Evolutionary conservation across 2,797 vertebrate species (phyloP), one percentile per base, ranked within the genome.

Genomic region (Erpetoichthys calabaricus): DNA sequence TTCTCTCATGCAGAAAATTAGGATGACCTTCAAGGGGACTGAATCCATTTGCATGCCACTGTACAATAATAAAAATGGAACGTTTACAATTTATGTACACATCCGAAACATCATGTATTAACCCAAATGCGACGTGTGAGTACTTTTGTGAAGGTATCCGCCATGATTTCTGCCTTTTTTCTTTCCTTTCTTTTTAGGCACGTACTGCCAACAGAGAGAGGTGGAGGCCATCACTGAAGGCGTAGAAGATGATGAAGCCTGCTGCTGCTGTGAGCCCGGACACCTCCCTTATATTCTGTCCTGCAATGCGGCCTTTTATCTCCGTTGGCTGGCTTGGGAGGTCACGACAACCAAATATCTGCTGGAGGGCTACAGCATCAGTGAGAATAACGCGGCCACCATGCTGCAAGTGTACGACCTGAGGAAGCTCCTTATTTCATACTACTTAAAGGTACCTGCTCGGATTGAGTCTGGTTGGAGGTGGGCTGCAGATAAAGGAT

Each of bases 191-290:
- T 57, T 25, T 64, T 56, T 78, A 93, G 94, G 94, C 45, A 98
- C 94, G 1, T 98, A 97, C 60, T 98, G 94, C 74, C 94, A 98
- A 80, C 93, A 98, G 81, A 80, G 93, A 53, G 94, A 98, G 75
- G 93, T 98, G 64, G 94, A 98, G 68, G 94, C 94, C 71, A 96
- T 98, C 76, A 92, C 87, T n/a, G 94, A 97, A 70, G 91, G 91
- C 0, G 89, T 94, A 41, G 93, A 98, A 70, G 90, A 92, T 1
- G 87, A 96, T 2, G 82, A 88, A 2, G 86, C 83, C n/a, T 98
- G 94, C 75, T 98, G 92, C 79, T 97, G 91, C 69, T 95, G 92
- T 8, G 83, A 90, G 61, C 89, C 89, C 0, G 92, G 92, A 5
- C 90, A 91, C 73, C 57, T 94, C 70, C 90, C 91, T 8, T 89